Percentiles rank a stretch among this genome's conserved stretches.
These are phyloP conservation scores for Notodonta dromedarius DNA, from an alignment of 2,888 invertebrate genomes.

Conservation along the genomic window DNA sequence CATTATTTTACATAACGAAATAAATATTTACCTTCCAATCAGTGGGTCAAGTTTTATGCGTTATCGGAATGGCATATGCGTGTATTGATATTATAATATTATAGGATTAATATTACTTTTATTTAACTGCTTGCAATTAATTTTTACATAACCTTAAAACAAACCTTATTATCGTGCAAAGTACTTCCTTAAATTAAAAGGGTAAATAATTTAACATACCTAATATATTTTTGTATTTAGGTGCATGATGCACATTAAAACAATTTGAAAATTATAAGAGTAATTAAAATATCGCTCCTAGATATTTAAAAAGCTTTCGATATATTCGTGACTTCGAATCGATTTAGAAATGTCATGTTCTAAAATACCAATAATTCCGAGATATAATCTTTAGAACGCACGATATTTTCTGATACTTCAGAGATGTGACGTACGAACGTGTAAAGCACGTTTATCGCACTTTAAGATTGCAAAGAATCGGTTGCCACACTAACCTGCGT, in stretches of 20 bases:
- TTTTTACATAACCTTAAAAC: not conserved
- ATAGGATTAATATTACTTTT: not conserved
- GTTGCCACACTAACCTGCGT: conserved; percentile 44
- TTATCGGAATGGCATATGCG: conserved; percentile 5
- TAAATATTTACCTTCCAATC: conserved; percentile 36
- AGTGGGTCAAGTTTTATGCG: conserved; percentile 46
- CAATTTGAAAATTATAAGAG: not conserved
- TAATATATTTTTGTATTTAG: no score
- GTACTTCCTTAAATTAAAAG: no score
- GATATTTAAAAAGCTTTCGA: not conserved
- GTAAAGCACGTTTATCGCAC: conserved; percentile 23
- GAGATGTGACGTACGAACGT: conserved; percentile 27
- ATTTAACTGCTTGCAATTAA: not conserved
- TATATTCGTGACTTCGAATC: conserved; percentile 1
- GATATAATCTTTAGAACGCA: conserved; percentile 26
- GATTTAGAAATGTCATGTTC: conserved; percentile 23
- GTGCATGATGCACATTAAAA: no score
- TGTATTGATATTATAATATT: conserved; percentile 1
- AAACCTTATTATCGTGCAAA: no score
- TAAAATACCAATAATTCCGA: conserved; percentile 22
- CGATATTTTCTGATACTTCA: conserved; percentile 23
- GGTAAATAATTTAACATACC: no score
- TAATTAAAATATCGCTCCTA: no score
- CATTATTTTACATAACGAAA: conserved; percentile 47
- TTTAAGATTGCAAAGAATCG: conserved; percentile 35